Conservation (phyloP, 2,797 vertebrate species). For the Sebastes cheni region DNA sequence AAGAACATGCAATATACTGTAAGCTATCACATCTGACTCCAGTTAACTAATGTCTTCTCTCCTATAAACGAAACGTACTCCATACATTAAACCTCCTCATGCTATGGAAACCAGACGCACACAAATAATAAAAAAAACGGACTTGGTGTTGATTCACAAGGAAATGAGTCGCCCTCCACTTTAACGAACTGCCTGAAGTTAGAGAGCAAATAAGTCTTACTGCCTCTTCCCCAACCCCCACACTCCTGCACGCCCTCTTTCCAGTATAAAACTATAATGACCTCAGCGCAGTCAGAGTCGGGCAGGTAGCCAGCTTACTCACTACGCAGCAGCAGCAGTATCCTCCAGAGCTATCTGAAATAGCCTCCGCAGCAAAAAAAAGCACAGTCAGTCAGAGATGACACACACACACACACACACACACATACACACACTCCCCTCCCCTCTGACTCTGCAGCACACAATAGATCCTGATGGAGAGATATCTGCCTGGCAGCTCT, state of each 20-base stretch:
- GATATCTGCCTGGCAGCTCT: conserved; percentile 61
- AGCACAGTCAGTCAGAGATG: conserved; percentile 64
- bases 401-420: conserved; percentile 45
- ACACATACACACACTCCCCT: conserved; percentile 31
- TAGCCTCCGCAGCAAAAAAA: conserved; percentile 34
- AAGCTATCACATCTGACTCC: conserved; percentile 32
- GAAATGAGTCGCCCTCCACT: conserved; percentile 13
- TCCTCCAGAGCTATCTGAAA: conserved; percentile 59
- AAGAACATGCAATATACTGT: not conserved
- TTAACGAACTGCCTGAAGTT: conserved; percentile 39
- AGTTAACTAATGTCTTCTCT: conserved; percentile 4
- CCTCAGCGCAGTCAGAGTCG: conserved; percentile 57
- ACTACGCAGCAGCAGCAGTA: conserved; percentile 39
- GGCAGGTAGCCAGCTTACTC: conserved; percentile 73
- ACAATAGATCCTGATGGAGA: conserved; percentile 62
- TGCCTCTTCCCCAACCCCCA: conserved; percentile 5
- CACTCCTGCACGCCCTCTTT: conserved; percentile 18
- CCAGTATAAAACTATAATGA: conserved; percentile 63
- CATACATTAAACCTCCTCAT: not conserved
- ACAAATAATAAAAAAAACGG: not conserved
- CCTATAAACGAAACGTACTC: not conserved
- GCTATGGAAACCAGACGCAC: conserved; percentile 2
- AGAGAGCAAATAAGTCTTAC: conserved; percentile 23
- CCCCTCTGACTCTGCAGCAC: conserved; percentile 21
- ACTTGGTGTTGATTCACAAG: not conserved